These are phyloP conservation scores for Trichopoda pennipes DNA, from an alignment of 2,888 invertebrate genomes.

Conservation along the genomic window DNA sequence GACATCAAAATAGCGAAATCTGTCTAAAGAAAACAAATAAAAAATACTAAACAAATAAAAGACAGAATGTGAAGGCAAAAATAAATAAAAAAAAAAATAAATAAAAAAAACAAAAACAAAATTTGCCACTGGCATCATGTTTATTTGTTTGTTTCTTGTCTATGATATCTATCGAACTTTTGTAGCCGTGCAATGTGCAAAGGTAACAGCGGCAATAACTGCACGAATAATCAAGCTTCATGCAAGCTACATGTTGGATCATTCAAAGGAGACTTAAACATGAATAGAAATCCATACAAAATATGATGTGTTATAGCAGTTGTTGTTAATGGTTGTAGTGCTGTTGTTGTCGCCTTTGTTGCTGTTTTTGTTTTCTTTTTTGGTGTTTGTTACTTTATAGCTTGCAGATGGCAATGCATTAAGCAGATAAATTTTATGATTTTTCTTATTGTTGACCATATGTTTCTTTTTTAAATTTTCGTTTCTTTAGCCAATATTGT, in stretches of 20 bases:
- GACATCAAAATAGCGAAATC: constrained; percentile 28
- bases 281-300: constrained; percentile 27
- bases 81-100: constrained; percentile 11
- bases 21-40: background rate
- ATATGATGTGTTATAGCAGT: constrained; percentile 28
- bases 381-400: constrained; percentile 34
- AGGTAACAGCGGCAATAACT: constrained; percentile 13
- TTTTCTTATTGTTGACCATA: constrained; percentile 54
- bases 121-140: constrained; percentile 58
- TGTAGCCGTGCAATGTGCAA: constrained; percentile 17
- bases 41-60: background rate
- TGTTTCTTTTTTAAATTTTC: constrained; percentile 17
- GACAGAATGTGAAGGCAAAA: background rate
- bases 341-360: constrained; percentile 10
- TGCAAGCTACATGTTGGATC: constrained; percentile 18
- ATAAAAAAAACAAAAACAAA: constrained; percentile 24
- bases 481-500: constrained; percentile 16
- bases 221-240: constrained; percentile 1
- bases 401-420: constrained; percentile 62
- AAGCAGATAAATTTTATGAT: constrained; percentile 58
- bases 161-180: constrained; percentile 55
- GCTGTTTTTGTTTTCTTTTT: constrained; percentile 18
- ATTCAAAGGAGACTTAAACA: constrained; percentile 14
- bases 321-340: constrained; percentile 1
- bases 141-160: constrained; percentile 56